Evolutionary conservation across 2,888 invertebrate species (phyloP).

Genomic region (Euplagia quadripunctaria): DNA sequence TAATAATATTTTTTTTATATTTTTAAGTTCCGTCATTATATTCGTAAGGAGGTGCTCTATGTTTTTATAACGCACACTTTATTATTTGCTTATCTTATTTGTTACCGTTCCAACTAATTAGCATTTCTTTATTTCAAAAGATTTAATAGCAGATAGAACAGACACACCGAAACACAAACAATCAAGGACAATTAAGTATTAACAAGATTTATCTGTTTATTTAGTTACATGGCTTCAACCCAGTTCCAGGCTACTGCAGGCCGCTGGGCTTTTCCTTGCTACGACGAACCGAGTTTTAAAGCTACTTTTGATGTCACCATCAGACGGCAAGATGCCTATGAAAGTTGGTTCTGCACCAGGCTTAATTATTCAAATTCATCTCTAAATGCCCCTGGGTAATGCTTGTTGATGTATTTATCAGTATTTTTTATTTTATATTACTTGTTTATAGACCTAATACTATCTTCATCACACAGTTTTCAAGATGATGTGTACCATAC

Average conservation of each 20-base stretch:
- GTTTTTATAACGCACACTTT: too few relatives aligned
- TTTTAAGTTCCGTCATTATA: too few relatives aligned
- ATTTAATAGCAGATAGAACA: too few relatives aligned
- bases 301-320: constrained; percentile 91
- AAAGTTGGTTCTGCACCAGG: constrained; percentile 88
- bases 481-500: constrained; percentile 69
- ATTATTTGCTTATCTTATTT: too few relatives aligned
- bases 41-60: too few relatives aligned
- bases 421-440: not conserved
- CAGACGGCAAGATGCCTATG: constrained; percentile 82
- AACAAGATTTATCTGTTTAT: not conserved
- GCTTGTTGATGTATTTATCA: constrained; percentile 12
- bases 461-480: constrained; percentile 58
- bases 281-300: constrained; percentile 94
- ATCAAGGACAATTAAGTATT: not conserved
- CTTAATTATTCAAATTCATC: constrained; percentile 56
- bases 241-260: constrained; percentile 91
- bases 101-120: too few relatives aligned
- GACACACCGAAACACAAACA: too few relatives aligned
- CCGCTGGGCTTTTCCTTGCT: constrained; percentile 92
- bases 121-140: too few relatives aligned
- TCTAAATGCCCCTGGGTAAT: constrained; percentile 56
- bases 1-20: too few relatives aligned
- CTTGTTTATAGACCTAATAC: not conserved
- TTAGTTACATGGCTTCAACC: constrained; percentile 89